A percentile compares a stretch with the other conserved stretches of the same genome.
Conservation (phyloP, 2,888 invertebrate species). For the Macrosiphum euphorbiae region DNA sequence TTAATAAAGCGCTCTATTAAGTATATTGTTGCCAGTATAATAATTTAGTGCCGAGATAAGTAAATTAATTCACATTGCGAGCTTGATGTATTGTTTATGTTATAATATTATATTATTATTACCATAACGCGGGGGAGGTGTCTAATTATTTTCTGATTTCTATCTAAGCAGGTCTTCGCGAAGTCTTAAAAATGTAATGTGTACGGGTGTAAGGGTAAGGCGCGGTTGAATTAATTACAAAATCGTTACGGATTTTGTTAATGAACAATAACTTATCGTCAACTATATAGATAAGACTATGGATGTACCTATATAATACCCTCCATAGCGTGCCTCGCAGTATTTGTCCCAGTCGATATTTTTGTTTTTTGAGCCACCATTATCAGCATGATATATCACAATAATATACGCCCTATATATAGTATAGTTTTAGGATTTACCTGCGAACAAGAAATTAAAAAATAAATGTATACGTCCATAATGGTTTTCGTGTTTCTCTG, state of each 20-base stretch:
- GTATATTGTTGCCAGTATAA: not conserved
- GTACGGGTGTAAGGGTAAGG: not conserved
- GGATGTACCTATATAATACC: not conserved
- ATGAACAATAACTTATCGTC: not conserved
- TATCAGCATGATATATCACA: not conserved
- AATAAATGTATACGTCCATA: not conserved
- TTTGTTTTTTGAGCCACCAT: not conserved
- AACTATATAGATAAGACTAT: not conserved
- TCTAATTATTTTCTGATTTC: not conserved
- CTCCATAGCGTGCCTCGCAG: not conserved
- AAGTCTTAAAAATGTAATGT: not conserved
- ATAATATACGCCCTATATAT: not conserved
- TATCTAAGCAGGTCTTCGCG: not conserved
- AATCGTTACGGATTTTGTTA: not conserved
- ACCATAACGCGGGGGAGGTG: not conserved
- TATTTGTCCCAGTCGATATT: not conserved
- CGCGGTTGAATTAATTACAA: not conserved
- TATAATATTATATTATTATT: not conserved
- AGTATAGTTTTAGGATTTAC: not conserved
- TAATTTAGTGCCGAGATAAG: not conserved
- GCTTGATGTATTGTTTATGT: not conserved
- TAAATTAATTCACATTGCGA: not conserved
- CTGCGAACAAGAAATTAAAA: not conserved
- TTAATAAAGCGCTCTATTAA: constrained; percentile 16
- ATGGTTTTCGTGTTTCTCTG: not conserved